Evolutionary conservation across 1,140 invertebrate species (phyloP), one percentile per base, ranked within the genome.

Genomic region (Plodia interpunctella): DNA sequence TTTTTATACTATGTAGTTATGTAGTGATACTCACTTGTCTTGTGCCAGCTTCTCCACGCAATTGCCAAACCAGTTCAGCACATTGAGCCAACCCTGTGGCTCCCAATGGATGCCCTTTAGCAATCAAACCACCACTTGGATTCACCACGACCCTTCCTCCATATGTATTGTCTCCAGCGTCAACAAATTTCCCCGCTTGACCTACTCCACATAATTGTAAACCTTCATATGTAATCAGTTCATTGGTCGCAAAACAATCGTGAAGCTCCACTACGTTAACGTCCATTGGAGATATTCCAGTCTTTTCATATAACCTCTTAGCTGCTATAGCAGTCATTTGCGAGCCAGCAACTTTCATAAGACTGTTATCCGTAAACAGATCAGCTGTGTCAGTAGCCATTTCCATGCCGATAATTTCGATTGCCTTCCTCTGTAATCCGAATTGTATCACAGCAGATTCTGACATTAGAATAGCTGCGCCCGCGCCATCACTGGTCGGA

Each of bases 171-270:
- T 99, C 94, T n/a, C 96, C 97, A 5, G 93, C 91, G 78, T 99
- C 98, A 66, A 99, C 94, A 55, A 99, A 93, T 65, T 96, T 94
- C n/a, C 95, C 96, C 15, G 95, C 98, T 89, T 98, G 94, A 61
- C 98, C 98, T 63, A 94, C 93, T 4, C 92, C 92, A 88, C 98
- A 99, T 0, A 99, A 87, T 17, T 98, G 97, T 15, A 99, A 91
- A 2, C 97, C 98, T 91, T 99, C 98, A 76, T 99, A 99, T 0
- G 97, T 98, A 5, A 99, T 96, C 28, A 99, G 88, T 79, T 99
- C 98, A 90, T 99, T 99, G 5, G 96, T 94, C 6, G 98, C 98
- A 90, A 99, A 99, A 90, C 98, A 99, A 83, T 99, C 98, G 75
- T 99, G 98, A 13, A 99, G 91, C 85, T 99, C 98, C 13, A 99